Base-by-base conservation (phyloP, 2,113 vertebrate genomes). In the Ceratotherium simum region DNA sequence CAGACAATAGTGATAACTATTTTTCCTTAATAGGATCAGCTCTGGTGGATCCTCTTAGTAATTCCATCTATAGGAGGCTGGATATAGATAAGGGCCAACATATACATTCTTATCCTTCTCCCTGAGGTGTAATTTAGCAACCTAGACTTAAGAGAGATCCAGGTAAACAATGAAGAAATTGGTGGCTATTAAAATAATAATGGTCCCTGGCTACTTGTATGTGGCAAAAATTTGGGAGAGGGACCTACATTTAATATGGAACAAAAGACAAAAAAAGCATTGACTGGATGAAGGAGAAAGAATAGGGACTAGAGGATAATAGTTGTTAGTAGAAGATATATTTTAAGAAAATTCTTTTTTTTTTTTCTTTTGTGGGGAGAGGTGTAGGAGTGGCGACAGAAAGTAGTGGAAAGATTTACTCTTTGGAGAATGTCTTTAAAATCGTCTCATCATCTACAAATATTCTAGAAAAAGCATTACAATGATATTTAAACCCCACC, bases 361-460 rank as follows among this genome's bases (percentile, higher is more conserved):
- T 51, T 42, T 3, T 56, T 72, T 46, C 14, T 31, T 17, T 70
- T 48, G 6, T 76, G 36, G 12, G 29, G 2, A 90, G 20, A 79
- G 84, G 39, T 42, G 23, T 83, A n/a, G 13, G 18, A 65, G 25
- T 75, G 0, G 2, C n/a, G 20, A 65, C 16, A 76, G 16, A 82
- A 3, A 67, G 27, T 67, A 78, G 33, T 36, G 9, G 31, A 78
- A 69, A 89, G 78, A 90, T 36, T 69, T 20, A 81, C 64, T 70
- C 21, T 82, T 96, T 90, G 9, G 91, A 54, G 6, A 94, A 90
- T 88, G 5, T 65, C 58, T 95, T 92, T 46, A 70, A 80, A 92
- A 72, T 80, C 13, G 86, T 67, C 25, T 58, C 17, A n/a, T 88
- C 4, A 72, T 76, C 7, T 65, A 65, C 58, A 70, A 91, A 51